Base-by-base conservation (phyloP, 2,113 vertebrate genomes). In the Paradoxurus hermaphroditus region DNA sequence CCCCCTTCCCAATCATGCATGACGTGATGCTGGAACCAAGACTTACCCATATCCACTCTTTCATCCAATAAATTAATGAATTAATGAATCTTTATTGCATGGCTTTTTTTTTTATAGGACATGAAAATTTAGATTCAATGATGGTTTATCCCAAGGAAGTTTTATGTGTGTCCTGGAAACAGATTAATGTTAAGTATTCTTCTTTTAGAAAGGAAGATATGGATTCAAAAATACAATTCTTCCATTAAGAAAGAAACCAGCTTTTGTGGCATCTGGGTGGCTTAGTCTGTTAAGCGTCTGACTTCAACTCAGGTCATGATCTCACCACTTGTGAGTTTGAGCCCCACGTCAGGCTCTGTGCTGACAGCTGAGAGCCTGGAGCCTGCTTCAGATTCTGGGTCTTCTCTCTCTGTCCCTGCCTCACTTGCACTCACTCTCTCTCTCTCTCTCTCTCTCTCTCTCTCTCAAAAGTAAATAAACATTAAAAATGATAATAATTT, bases 101-200 rank as follows among this genome's bases (percentile, higher is more conserved):
- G 93, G 53, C 2, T 65, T 49, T 51, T 79, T 79, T 19, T 95
- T 77, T 96, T 84, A 86, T 67, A 86, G 51, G 53, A 75, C 18
- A 90, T 92, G 79, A 90, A 95, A 94, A 92, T 53, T 94, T 88
- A 93, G 59, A 77, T 73, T 94, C 73, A 65, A 14, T 44, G 63
- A 59, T 11, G 15, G 56, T 39, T 97, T 83, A 94, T 63, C 27
- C 62, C 44, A 4, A 91, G 75, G 77, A 83, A 93, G 18, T 41
- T 56, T 49, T 51, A 27, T 31, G 46, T 23, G 39, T 81, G 63
- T 90, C 46, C 51, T 93, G 10, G 67, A 96, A 97, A 93, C 65
- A 97, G 46, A 86, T 72, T 84, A 78, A 73, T 91, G 81, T 75
- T 75, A 90, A 97, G 62, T 3, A 77, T 51, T 56, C 70, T 85